Evolutionary conservation across 2,113 vertebrate species (phyloP).

Genomic region (Ranitomeya variabilis): DNA sequence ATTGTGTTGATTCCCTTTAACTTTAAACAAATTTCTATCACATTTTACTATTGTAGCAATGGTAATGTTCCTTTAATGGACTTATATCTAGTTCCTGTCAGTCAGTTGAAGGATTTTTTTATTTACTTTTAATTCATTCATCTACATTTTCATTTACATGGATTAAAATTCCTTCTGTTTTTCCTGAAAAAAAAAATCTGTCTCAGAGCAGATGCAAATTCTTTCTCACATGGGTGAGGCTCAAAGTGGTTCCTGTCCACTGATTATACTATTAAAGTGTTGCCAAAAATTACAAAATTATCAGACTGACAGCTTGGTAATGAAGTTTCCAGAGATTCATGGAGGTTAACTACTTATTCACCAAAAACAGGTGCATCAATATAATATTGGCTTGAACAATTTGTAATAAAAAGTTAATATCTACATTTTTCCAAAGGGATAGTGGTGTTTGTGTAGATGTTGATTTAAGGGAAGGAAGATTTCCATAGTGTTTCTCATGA

Average conservation of each 20-base stretch:
- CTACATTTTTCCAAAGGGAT: background rate
- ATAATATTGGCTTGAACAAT: constrained; percentile 30
- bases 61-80: background rate
- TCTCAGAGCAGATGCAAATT: constrained; percentile 48
- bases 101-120: background rate
- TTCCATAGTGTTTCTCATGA: background rate
- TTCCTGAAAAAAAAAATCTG: background rate
- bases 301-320: constrained; percentile 37
- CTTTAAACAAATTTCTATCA: background rate
- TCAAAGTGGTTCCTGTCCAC: constrained; percentile 45
- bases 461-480: background rate
- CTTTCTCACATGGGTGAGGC: constrained; percentile 45
- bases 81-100: background rate
- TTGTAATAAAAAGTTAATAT: constrained; percentile 25
- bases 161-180: constrained; percentile 35
- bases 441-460: constrained; percentile 64
- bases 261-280: constrained; percentile 42
- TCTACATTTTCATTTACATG: constrained; percentile 31
- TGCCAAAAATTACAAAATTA: constrained; percentile 51
- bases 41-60: background rate
- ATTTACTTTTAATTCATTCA: constrained; percentile 11
- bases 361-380: constrained; percentile 49
- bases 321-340: constrained; percentile 21
- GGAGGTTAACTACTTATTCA: constrained; percentile 35
- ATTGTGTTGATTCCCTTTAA: background rate